These are phyloP conservation scores for Scylla paramamosain DNA, from an alignment of 1,140 invertebrate genomes.

Conservation along the genomic window DNA sequence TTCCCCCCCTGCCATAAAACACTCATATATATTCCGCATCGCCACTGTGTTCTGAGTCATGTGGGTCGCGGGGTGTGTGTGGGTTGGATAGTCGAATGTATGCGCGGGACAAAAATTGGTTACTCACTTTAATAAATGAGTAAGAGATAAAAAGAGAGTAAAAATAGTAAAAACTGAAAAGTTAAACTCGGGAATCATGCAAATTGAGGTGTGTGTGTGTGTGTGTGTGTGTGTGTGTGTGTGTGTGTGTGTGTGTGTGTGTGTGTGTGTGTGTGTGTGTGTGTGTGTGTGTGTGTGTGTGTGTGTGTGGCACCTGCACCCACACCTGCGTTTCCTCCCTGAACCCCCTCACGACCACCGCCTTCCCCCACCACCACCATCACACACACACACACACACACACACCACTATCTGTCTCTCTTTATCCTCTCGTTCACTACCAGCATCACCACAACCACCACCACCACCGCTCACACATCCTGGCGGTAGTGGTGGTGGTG, in stretches of 20 bases:
- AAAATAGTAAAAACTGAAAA: too few relatives aligned
- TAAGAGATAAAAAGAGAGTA: too few relatives aligned
- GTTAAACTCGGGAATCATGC: background rate
- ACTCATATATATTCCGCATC: too few relatives aligned
- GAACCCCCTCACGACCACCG: background rate
- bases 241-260: background rate
- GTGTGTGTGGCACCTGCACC: background rate
- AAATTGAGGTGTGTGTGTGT: background rate
- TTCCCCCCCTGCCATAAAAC: too few relatives aligned
- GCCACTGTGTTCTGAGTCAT: too few relatives aligned
- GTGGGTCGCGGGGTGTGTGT: too few relatives aligned
- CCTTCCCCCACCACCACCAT: background rate
- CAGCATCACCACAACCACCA: background rate
- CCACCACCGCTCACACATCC: background rate
- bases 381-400: background rate
- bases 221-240: background rate
- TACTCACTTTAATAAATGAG: too few relatives aligned
- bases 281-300: background rate
- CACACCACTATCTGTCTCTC: background rate
- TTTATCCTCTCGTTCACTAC: background rate
- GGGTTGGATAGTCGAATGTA: too few relatives aligned
- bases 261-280: background rate
- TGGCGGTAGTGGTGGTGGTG: background rate
- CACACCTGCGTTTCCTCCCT: background rate
- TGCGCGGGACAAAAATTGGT: too few relatives aligned